Evolutionary conservation across 2,888 invertebrate species (phyloP).

Genomic region (Eupithecia dodoneata): DNA sequence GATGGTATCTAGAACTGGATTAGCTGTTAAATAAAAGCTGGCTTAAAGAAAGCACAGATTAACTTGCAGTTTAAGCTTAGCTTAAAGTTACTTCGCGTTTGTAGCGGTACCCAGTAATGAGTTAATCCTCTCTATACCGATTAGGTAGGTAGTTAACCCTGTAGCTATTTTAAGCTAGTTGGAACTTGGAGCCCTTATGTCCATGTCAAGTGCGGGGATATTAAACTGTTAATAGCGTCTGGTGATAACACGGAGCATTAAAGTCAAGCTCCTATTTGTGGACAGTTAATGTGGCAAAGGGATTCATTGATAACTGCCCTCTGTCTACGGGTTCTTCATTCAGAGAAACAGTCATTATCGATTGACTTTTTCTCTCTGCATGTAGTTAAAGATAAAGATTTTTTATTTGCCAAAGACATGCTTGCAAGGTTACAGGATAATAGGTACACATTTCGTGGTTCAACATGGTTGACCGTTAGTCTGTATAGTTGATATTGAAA

Average conservation of each 20-base stretch:
- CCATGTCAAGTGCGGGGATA: conserved; percentile 30
- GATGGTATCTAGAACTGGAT: background rate
- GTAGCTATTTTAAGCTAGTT: conserved; percentile 23
- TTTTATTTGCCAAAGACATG: no score
- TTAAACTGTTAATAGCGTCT: conserved; percentile 33
- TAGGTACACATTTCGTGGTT: no score
- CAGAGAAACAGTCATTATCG: background rate
- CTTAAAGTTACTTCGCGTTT: background rate
- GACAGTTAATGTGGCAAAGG: conserved; percentile 1
- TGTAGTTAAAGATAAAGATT: background rate
- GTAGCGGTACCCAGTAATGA: conserved; percentile 6
- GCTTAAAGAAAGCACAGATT: background rate
- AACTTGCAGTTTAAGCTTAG: background rate
- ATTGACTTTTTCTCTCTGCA: background rate
- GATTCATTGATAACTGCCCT: conserved; percentile 11
- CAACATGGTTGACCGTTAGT: no score
- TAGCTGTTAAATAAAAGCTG: background rate
- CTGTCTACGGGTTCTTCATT: background rate
- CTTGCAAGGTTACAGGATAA: no score
- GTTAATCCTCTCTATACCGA: conserved; percentile 9
- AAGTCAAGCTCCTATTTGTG: conserved; percentile 24
- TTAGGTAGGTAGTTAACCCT: conserved; percentile 12
- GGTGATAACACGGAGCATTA: conserved; percentile 27
- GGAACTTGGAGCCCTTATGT: conserved; percentile 26
- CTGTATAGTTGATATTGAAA: background rate